Conservation (phyloP, 2,797 vertebrate genomes). For the Yasuhikotakia modesta region DNA sequence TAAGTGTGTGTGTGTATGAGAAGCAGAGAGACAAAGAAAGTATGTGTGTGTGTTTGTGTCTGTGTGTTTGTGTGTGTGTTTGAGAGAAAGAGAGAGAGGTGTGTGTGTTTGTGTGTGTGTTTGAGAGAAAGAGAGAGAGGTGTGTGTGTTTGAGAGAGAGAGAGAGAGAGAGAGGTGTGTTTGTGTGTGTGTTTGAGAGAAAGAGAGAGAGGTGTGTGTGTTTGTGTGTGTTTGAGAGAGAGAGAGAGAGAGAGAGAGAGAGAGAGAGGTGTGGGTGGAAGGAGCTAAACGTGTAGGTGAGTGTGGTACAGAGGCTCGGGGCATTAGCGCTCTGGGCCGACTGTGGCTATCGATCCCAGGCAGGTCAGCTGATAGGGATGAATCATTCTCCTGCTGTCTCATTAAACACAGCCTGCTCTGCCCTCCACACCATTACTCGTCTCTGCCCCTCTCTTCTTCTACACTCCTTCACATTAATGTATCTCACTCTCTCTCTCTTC, state of each 20-base stretch:
- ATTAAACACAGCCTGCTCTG: constrained; percentile 61
- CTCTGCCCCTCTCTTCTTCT: constrained; percentile 39
- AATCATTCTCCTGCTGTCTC: constrained; percentile 63
- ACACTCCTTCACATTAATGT: constrained; percentile 6
- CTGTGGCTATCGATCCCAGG: constrained; percentile 55
- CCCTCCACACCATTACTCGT: constrained; percentile 57
- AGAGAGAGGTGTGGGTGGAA: constrained; percentile 18
- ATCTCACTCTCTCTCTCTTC: constrained; percentile 27
- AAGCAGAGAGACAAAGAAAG: neutral
- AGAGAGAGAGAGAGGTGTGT: too few relatives aligned
- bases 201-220: constrained; percentile 16
- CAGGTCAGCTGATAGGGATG: constrained; percentile 59
- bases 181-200: too few relatives aligned
- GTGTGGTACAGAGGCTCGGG: constrained; percentile 63
- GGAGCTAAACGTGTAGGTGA: constrained; percentile 47
- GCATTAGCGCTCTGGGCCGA: constrained; percentile 67
- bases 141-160: neutral
- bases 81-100: neutral
- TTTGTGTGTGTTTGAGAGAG: constrained; percentile 22
- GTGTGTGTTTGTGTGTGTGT: too few relatives aligned
- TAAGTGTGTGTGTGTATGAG: too few relatives aligned
- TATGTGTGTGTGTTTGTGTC: too few relatives aligned
- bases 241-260: constrained; percentile 5
- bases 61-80: neutral
- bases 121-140: too few relatives aligned